Evolutionary conservation across 2,797 vertebrate species (phyloP).

Genomic region (Channallabes apus): DNA sequence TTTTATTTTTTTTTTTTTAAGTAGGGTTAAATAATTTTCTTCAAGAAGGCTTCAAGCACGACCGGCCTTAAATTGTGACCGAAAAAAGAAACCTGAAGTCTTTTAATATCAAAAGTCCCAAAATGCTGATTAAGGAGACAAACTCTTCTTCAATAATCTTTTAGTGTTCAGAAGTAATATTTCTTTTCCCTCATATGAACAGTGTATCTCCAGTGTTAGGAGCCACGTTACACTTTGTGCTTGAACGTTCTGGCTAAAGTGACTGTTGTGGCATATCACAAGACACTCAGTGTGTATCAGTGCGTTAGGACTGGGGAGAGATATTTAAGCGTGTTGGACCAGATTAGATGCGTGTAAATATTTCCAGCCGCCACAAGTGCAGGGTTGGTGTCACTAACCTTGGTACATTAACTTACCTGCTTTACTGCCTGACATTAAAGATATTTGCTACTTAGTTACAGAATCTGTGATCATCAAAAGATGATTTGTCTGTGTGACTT

Average conservation of each 20-base stretch:
- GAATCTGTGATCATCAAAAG: too few relatives aligned
- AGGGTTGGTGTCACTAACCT: not conserved
- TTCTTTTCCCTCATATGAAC: not conserved
- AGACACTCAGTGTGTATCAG: not conserved
- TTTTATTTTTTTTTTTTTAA: too few relatives aligned
- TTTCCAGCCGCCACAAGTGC: not conserved
- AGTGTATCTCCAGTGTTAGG: not conserved
- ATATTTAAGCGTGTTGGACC: not conserved
- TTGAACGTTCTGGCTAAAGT: not conserved
- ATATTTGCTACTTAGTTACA: not conserved
- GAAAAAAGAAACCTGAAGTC: not conserved
- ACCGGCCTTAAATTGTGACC: not conserved
- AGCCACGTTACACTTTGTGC: not conserved
- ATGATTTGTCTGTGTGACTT: not conserved
- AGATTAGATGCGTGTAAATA: not conserved
- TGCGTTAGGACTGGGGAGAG: not conserved
- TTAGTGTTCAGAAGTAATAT: not conserved
- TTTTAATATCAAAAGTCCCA: not conserved
- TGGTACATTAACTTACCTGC: not conserved
- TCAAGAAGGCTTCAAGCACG: not conserved
- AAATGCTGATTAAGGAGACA: not conserved
- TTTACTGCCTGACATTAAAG: not conserved
- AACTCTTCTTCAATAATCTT: not conserved
- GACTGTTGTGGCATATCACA: not conserved
- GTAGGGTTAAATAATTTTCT: not conserved